These are phyloP conservation scores for Apostichopus parvimensis DNA, from an alignment of 35 echinoderm and acorn worm genomes.

Conservation along the genomic window DNA sequence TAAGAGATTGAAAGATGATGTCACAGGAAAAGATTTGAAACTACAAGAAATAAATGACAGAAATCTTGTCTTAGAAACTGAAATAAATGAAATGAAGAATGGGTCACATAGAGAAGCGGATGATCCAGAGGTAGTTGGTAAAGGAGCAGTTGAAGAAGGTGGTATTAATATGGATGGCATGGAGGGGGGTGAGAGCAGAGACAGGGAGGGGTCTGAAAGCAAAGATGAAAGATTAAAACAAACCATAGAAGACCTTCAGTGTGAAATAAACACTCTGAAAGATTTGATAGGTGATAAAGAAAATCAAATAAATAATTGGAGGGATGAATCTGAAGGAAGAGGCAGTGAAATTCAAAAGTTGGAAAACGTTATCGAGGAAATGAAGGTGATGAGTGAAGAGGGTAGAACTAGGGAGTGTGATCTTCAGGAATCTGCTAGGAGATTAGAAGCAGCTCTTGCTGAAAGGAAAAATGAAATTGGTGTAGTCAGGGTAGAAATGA, in stretches of 20 bases:
- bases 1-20: neutral
- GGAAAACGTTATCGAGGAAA: neutral
- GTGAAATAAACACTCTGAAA: neutral
- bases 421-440: neutral
- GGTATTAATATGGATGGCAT: neutral
- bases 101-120: neutral
- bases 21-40: neutral
- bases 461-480: neutral
- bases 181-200: neutral
- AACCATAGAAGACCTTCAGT: neutral
- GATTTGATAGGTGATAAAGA: neutral
- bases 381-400: neutral
- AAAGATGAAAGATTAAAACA: neutral
- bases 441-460: conserved; percentile 8
- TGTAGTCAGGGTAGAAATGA: neutral
- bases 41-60: neutral
- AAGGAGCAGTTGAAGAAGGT: neutral
- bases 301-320: neutral
- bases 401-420: neutral
- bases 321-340: neutral
- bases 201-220: neutral
- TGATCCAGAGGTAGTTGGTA: neutral
- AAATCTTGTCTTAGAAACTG: conserved; percentile 11
- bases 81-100: neutral
- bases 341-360: conserved; percentile 9